Base-by-base conservation (phyloP, 2,797 vertebrate genomes). In the Gorsachius magnificus region DNA sequence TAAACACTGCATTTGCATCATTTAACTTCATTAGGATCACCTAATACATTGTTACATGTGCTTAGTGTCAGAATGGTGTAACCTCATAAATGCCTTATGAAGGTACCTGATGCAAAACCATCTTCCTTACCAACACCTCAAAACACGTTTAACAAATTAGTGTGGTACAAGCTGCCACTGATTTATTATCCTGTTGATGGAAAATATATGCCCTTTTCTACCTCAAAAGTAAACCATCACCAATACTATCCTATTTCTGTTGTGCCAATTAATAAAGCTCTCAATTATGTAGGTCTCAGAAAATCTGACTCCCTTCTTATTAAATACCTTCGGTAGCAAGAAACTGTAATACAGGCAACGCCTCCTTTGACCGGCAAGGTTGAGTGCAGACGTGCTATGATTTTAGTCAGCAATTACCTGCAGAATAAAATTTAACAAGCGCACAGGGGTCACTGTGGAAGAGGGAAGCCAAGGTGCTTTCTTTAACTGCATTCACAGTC, bases 341-440 rank as follows among this genome's bases (percentile, higher is more conserved):
- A 77, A 89, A 25, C 29, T 0, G 0, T 68, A 85, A 89, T 61
- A 29, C 29, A 43, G 68, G 38, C 68, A 92, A 64, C 3, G 1
- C 57, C n/a, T 91, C 57, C 54, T 94, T 68, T 85, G 87, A 87
- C 87, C 78, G 89, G 43, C 71, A 86, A 81, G 89, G 93, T 38
- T 87, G 82, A 56, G 65, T 2, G 6, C 58, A 87, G 70, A n/a
- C 50, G 80, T 36, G 43, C 45, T 79, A 7, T 57, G 76, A 71
- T 75, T 93, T 95, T 87, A 94, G 71, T 68, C 72, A 86, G 91
- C 91, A 94, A 60, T 96, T 95, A 92, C 69, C 76, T 45, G 71
- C 69, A 90, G 79, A 91, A 78, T 69, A 86, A 89, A 81, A 91
- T 87, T 65, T 94, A 97, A 96, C 2, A 8, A 95, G 90, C 4